phyloP scores from a whole-genome alignment of 1,140 invertebrate genomes.

The Drosophila grimshawi region DNA sequence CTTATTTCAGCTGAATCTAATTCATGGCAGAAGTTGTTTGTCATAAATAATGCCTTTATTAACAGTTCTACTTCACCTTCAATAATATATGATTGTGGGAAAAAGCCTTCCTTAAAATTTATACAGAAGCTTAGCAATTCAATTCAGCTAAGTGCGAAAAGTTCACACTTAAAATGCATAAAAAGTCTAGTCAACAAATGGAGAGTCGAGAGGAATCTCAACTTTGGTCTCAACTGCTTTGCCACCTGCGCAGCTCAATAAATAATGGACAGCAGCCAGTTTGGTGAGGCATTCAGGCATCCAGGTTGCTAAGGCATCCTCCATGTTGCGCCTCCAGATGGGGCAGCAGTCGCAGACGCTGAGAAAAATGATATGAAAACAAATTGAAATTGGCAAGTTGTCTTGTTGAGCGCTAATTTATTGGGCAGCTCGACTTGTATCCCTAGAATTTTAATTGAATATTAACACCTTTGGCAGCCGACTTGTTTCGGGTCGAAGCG shows the following conservation, averaged over 20 bases:
- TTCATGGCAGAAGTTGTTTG: too few species aligned
- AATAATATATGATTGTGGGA: too few species aligned
- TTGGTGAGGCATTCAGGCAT: too few species aligned
- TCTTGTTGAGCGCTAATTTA: constrained; percentile 78
- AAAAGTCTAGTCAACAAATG: not conserved
- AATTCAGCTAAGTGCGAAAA: constrained; percentile 4
- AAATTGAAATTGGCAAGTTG: constrained; percentile 79
- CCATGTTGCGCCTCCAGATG: not conserved
- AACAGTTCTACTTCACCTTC: too few species aligned
- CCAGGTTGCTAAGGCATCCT: not conserved
- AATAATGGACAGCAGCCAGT: constrained; percentile 50
- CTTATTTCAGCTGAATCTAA: too few species aligned
- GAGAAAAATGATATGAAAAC: constrained; percentile 74
- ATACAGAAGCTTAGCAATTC: too few species aligned
- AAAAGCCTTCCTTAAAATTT: not conserved
- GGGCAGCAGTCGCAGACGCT: not conserved
- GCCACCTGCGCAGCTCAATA: constrained; percentile 76
- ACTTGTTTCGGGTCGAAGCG: constrained; percentile 45
- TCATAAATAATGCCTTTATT: too few species aligned
- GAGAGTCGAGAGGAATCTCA: constrained; percentile 11
- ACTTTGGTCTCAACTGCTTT: constrained; percentile 22
- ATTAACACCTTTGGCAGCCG: constrained; percentile 76
- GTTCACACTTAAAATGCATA: constrained; percentile 5
- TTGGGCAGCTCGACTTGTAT: constrained; percentile 56
- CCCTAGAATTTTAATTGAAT: constrained; percentile 81